A percentile compares a stretch with the other conserved stretches of the same genome.
Conservation (phyloP, 2,113 vertebrate species). For the Grallaria varia region DNA sequence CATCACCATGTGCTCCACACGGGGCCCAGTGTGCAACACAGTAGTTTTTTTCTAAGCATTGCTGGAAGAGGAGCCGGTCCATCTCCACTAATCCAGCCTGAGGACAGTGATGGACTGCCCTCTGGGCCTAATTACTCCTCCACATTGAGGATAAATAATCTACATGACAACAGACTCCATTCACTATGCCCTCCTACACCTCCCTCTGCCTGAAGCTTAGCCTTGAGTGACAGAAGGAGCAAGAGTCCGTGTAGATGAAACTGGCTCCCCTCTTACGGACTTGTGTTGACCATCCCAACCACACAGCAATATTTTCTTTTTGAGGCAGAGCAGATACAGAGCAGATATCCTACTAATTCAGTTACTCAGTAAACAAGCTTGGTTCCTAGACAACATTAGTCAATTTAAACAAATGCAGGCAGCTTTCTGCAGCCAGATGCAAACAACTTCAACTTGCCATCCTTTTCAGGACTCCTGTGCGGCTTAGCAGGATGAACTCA, state of each 20-base stretch:
- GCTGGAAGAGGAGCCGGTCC: constrained; percentile 33
- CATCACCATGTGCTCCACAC: constrained; percentile 27
- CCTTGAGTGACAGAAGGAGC: neutral
- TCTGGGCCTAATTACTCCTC: constrained; percentile 52
- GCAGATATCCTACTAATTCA: neutral
- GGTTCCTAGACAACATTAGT: neutral
- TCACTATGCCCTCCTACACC: constrained; percentile 20
- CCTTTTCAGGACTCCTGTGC: neutral
- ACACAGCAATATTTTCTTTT: neutral
- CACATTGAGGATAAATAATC: constrained; percentile 53
- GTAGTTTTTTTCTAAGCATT: neutral
- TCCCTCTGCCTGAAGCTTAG: neutral
- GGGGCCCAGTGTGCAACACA: neutral
- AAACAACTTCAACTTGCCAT: neutral
- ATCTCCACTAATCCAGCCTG: neutral
- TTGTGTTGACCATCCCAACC: neutral
- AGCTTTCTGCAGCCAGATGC: neutral
- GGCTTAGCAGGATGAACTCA: neutral
- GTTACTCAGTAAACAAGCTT: neutral
- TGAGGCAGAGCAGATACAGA: neutral
- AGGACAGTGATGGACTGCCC: constrained; percentile 61
- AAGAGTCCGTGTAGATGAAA: neutral
- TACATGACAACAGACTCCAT: constrained; percentile 55
- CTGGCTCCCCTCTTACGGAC: neutral
- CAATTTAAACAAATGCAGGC: neutral